These are phyloP conservation scores for Paracentrotus lividus DNA, from an alignment of 53 echinoderm and acorn worm genomes.

Conservation along the genomic window DNA sequence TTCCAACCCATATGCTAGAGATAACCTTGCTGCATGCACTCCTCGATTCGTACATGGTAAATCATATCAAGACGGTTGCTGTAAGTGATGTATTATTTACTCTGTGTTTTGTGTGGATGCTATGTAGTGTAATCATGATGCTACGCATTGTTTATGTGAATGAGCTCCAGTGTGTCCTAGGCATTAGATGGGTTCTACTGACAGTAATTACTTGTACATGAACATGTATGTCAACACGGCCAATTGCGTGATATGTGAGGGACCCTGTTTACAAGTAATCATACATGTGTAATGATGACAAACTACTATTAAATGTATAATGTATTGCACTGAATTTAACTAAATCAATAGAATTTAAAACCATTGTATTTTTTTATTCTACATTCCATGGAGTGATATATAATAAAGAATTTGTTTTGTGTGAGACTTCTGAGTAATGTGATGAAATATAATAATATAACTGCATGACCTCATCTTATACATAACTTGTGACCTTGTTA, in stretches of 20 bases:
- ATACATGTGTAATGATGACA: neutral
- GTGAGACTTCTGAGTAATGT: neutral
- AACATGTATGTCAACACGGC: too few species aligned
- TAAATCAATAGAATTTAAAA: neutral
- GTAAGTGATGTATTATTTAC: conserved; percentile 2
- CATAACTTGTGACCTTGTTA: neutral
- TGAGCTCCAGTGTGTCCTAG: neutral
- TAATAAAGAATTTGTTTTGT: neutral
- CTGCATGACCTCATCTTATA: conserved; percentile 16
- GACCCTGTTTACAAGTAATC: neutral
- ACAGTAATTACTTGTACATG: conserved; percentile 20
- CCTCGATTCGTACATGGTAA: conserved; percentile 10
- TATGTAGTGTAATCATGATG: neutral
- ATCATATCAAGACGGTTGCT: neutral
- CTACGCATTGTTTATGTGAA: neutral
- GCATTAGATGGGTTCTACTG: conserved; percentile 1
- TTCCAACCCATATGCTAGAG: neutral
- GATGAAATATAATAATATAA: neutral
- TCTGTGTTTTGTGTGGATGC: neutral
- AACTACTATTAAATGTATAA: neutral
- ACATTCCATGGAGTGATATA: neutral
- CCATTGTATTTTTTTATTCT: neutral
- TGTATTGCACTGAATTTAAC: neutral
- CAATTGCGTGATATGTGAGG: neutral
- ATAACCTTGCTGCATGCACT: neutral